Evolutionary conservation across 1,140 invertebrate genomes (phyloP), one percentile per base, ranked within the genome.

Genomic region (Micrasema minimum): DNA sequence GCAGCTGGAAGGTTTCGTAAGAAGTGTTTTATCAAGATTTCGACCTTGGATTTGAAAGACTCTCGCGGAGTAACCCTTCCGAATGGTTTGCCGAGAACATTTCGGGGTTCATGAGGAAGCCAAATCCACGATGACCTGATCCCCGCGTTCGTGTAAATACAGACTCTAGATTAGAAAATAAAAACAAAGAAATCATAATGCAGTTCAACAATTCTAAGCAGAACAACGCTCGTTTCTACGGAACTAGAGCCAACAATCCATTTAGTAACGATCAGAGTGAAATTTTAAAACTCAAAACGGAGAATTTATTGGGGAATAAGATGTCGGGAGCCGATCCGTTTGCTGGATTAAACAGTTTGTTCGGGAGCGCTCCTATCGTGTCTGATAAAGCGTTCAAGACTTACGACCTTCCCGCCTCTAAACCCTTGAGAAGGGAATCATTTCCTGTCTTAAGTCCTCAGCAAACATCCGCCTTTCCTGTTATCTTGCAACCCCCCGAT

Each of bases 1-100:
- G 55, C 66, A 69, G 53, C 53, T 69, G 66, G 66, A 59, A 37
- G 51, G 38, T 69, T 69, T 57, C 66, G 66, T 59, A 69, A 57
- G 51, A 69, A 69, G 66, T 69, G 53, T 23, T 59, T 48, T 69
- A 23, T 69, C 35, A 69, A 45, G 26, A 46, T 22, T 18, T 31
- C 66, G 43, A 66, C 45, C 31, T 51, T 51, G 45, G 45, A 66
- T 66, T 51, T 66, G 45, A 66, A 66, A 31, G 37, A 66, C 64
- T 51, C 23, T 66, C 64, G 31, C 26, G 31, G 35, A 38, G 51
- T 12, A 18, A 45, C 11, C 12, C 12, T 10, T 14, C 18, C 11
- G 16, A 46, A 35, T 20, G 26, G 18, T 11, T n/a, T 51, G 7
- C 20, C 26, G 26, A 37, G 45, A 66, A 66, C 22, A 53, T 66